Conservation (phyloP, 2,113 vertebrate genomes). For the Myocastor coypus region DNA sequence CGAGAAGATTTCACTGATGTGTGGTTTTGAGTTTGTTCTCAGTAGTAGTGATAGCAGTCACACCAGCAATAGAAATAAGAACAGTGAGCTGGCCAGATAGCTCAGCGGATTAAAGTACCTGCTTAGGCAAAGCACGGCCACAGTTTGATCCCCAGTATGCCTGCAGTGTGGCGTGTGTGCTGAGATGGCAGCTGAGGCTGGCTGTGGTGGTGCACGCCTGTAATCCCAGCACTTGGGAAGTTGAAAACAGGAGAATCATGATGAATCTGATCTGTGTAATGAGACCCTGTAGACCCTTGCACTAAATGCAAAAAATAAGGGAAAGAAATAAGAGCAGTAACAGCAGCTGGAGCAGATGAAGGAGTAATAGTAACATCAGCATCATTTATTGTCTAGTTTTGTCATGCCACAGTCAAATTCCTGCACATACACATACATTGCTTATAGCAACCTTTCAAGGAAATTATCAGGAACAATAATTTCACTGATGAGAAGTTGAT, state of each 20-base stretch:
- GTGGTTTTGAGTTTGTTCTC: not conserved
- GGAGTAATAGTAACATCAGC: not conserved
- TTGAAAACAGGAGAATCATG: too few relatives aligned
- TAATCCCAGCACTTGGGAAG: too few relatives aligned
- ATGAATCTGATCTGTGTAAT: too few relatives aligned
- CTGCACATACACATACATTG: not conserved
- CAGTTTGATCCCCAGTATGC: too few relatives aligned
- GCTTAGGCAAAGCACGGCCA: too few relatives aligned
- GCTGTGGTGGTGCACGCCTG: too few relatives aligned
- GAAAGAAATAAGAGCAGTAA: not conserved
- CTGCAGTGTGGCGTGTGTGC: too few relatives aligned
- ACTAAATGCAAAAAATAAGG: too few relatives aligned
- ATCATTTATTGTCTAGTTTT: not conserved
- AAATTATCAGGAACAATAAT: not conserved
- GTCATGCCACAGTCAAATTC: not conserved
- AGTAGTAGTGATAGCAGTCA: not conserved
- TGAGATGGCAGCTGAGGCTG: too few relatives aligned
- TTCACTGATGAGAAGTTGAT: conserved; percentile 30
- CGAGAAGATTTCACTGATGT: not conserved
- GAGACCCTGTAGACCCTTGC: too few relatives aligned
- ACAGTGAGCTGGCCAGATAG: not conserved
- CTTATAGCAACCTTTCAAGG: not conserved
- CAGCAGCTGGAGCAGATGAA: not conserved
- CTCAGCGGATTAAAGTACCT: too few relatives aligned
- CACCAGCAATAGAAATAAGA: not conserved